Evolutionary conservation across 2,888 invertebrate species (phyloP), one percentile per base, ranked within the genome.

Genomic region (Mimumesa dahlbomi): DNA sequence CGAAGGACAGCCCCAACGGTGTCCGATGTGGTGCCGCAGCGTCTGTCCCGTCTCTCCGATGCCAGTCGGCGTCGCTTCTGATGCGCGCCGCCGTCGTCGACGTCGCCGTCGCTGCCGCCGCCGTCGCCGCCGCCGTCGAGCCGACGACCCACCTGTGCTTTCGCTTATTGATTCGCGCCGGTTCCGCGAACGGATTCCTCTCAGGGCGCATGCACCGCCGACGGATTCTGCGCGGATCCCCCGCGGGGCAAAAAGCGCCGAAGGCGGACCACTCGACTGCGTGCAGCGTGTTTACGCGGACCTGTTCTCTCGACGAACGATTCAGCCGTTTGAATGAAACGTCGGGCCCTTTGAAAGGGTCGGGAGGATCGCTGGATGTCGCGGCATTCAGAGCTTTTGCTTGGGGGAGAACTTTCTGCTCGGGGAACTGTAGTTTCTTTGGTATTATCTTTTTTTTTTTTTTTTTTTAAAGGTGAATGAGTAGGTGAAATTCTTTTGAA

Each of bases 131-230:
- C 73, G 77, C 58, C 73, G 75, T 61, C 73, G 68, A 61, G 77
- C 58, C 79, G 69, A 75, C 82, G 81, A 83, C 82, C 81, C 81
- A 83, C 83, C 83, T 84, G 79, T 75, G 58, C 79, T 77, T 18
- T 73, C 77, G 82, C 79, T 85, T 85, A 85, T 85, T 85, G 85
- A 85, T 85, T 85, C 77, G 77, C 56, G 65, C 56, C 38, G 29
- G 56, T 49, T 82, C 81, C 66, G 75, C 77, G 69, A 70, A 11
- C 29, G 48, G 18, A 9, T 14, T 31, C 1, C 11, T 9, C 11
- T 9, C 6, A 2, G 49, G 1, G 71, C 71, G 45, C 62, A 57
- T 69, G 71, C 57, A 50, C 64, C 54, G 43, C 49, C 14, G 42
- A 36, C 36, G 53, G 69, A 67, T 70, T 70, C 66, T 66, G 68